Percentiles rank a stretch among this genome's conserved stretches.
Evolutionary conservation across 2,797 vertebrate species (phyloP).

Genomic region (Sebastes ruberrimus): DNA sequence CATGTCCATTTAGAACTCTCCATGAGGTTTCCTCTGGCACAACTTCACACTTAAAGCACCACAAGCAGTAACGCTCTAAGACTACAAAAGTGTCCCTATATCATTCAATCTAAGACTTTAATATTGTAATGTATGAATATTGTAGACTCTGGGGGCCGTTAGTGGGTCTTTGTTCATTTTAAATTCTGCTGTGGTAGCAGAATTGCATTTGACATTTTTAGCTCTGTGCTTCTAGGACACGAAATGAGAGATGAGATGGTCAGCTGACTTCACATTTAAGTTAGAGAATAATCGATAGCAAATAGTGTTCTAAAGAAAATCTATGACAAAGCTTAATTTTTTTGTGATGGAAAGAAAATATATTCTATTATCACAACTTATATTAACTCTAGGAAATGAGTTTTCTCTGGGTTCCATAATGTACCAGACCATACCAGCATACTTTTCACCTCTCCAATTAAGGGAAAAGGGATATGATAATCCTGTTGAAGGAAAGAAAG

Average conservation of each 20-base stretch:
- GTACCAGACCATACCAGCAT: constrained; percentile 33
- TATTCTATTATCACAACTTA: not conserved
- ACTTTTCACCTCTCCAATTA: constrained; percentile 72
- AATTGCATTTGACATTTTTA: constrained; percentile 4
- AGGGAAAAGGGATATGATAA: constrained; percentile 66
- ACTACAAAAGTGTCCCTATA: not conserved
- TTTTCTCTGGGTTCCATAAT: not conserved
- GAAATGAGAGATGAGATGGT: not conserved
- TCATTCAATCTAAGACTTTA: not conserved
- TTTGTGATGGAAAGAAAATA: not conserved
- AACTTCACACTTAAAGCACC: not conserved
- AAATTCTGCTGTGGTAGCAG: not conserved
- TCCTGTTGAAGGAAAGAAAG: constrained; percentile 64
- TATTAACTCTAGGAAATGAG: not conserved
- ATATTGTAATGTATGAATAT: not conserved
- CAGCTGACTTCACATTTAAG: not conserved
- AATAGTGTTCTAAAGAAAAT: not conserved
- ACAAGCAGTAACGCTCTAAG: not conserved
- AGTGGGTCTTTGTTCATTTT: not conserved
- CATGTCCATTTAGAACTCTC: not conserved
- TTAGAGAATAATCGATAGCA: constrained; percentile 1
- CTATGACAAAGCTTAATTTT: not conserved
- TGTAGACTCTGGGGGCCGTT: not conserved
- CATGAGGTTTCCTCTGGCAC: not conserved
- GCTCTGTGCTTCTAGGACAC: not conserved